These are phyloP conservation scores for Ranitomeya imitator DNA, from an alignment of 2,113 vertebrate species.

Conservation along the genomic window DNA sequence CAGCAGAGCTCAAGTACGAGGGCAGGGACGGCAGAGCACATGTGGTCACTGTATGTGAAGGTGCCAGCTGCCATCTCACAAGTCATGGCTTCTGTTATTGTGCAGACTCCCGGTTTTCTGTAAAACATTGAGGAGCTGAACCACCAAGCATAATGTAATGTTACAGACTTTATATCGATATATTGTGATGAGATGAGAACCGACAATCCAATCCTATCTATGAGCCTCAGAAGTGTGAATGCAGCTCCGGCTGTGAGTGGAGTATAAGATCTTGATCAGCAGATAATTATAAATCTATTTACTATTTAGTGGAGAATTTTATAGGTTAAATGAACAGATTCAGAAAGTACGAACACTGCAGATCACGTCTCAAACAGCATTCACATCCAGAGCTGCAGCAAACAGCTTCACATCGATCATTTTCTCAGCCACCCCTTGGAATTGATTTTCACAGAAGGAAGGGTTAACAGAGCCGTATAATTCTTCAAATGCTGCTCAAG, in stretches of 20 bases:
- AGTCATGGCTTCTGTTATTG: too few species aligned
- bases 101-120: too few species aligned
- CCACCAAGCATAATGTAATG: too few species aligned
- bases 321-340: background rate
- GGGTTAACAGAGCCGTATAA: constrained; percentile 34
- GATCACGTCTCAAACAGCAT: background rate
- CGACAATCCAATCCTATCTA: too few species aligned
- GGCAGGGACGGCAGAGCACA: too few species aligned
- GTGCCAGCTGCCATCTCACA: too few species aligned
- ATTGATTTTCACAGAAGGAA: background rate
- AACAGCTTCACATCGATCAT: background rate
- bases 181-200: too few species aligned
- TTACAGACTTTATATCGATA: too few species aligned
- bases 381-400: background rate
- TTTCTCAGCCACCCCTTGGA: background rate
- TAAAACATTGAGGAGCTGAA: too few species aligned
- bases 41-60: too few species aligned
- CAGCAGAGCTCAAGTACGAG: too few species aligned
- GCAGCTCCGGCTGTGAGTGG: background rate
- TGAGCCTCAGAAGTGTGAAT: background rate
- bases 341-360: background rate
- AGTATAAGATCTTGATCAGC: background rate
- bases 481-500: constrained; percentile 6
- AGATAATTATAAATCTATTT: background rate
- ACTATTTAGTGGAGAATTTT: background rate